Evolutionary conservation across 1,140 invertebrate species (phyloP).

Genomic region (Eufriesea mexicana): DNA sequence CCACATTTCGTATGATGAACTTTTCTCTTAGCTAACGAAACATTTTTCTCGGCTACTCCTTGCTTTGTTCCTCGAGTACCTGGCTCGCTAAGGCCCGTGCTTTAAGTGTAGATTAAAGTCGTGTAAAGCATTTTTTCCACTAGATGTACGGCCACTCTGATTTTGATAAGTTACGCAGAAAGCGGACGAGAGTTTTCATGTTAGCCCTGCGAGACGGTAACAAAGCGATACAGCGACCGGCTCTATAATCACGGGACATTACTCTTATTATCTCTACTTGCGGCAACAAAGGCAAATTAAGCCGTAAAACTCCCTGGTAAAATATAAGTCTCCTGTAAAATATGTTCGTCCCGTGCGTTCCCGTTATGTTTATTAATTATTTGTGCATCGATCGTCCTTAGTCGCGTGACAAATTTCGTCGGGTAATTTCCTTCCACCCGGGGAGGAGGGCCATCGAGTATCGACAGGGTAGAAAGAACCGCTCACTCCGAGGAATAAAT

Average conservation of each 20-base stretch:
- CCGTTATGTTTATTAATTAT: slow-evolving; percentile 63
- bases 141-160: slow-evolving; percentile 15
- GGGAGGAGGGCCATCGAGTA: no score
- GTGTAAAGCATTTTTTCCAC: slow-evolving; percentile 21
- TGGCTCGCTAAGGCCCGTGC: neutral
- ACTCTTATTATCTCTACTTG: slow-evolving; percentile 71
- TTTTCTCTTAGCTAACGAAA: neutral
- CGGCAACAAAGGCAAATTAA: slow-evolving; percentile 64
- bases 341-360: neutral
- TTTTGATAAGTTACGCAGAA: slow-evolving; percentile 66
- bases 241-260: slow-evolving; percentile 69
- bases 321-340: slow-evolving; percentile 31
- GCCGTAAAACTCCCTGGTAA: slow-evolving; percentile 55
- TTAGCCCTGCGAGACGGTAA: slow-evolving; percentile 45
- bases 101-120: slow-evolving; percentile 4
- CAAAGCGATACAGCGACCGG: slow-evolving; percentile 63
- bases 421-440: no score
- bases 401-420: neutral
- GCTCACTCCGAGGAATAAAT: no score
- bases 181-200: slow-evolving; percentile 57
- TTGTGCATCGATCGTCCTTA: slow-evolving; percentile 32
- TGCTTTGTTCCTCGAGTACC: neutral
- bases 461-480: no score
- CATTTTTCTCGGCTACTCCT: neutral
- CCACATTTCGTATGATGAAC: neutral